Evolutionary conservation across 2,113 vertebrate species (phyloP).

Genomic region (Elaphurus davidianus): DNA sequence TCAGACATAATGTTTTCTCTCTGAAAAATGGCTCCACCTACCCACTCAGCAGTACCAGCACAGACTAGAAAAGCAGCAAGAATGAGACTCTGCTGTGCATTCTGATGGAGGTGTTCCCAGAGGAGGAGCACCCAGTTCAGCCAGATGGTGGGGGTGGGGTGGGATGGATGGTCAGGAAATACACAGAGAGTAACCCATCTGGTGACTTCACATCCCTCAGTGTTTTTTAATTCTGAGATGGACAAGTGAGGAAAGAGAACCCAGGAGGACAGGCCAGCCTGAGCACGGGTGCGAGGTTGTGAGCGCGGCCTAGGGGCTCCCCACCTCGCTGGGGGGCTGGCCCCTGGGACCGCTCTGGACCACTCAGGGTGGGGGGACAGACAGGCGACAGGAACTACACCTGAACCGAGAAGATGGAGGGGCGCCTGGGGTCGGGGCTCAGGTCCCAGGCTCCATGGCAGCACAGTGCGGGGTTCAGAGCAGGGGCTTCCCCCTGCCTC

Average conservation of each 20-base stretch:
- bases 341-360: not conserved
- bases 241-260: not conserved
- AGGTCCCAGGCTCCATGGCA: fast-evolving
- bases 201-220: not conserved
- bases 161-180: not conserved
- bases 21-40: not conserved
- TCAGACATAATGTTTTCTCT: not conserved
- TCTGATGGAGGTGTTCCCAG: not conserved
- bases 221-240: not conserved
- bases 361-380: not conserved
- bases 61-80: not conserved
- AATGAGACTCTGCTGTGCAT: not conserved
- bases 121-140: not conserved
- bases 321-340: fast-evolving
- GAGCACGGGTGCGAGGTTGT: too few species aligned
- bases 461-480: not conserved
- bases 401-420: not conserved
- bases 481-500: not conserved
- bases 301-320: fast-evolving
- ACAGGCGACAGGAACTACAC: too few species aligned
- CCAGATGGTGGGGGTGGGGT: fast-evolving
- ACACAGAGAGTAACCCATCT: not conserved
- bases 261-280: too few species aligned
- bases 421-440: not conserved
- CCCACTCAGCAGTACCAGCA: not conserved